Evolutionary conservation across 2,113 vertebrate genomes (phyloP).

Genomic region (Tychaedon coryphoeus): DNA sequence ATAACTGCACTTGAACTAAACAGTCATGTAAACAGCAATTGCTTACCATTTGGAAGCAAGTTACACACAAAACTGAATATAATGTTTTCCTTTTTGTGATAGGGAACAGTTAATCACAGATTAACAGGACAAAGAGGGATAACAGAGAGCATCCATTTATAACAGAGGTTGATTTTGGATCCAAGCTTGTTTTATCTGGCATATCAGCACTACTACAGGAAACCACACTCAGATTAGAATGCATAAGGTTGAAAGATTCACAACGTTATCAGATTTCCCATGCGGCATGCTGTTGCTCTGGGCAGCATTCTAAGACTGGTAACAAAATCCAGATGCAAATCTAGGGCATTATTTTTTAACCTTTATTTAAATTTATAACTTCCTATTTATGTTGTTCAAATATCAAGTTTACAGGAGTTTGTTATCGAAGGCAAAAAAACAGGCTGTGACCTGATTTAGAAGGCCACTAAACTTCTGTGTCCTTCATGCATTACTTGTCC

Average conservation of each 20-base stretch:
- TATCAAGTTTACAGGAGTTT: slow-evolving; percentile 30
- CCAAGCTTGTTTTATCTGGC: slow-evolving; percentile 40
- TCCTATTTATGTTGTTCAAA: slow-evolving; percentile 14
- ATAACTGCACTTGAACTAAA: slow-evolving; percentile 13
- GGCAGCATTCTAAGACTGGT: neutral
- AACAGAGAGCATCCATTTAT: slow-evolving; percentile 22
- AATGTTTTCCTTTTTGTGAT: neutral
- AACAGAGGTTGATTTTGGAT: slow-evolving; percentile 55
- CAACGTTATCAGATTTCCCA: slow-evolving; percentile 42
- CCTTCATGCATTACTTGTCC: neutral
- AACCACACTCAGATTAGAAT: slow-evolving; percentile 37
- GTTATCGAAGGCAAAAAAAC: slow-evolving; percentile 46
- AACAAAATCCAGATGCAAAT: slow-evolving; percentile 53
- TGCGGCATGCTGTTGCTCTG: neutral
- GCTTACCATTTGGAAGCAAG: neutral
- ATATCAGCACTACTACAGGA: slow-evolving; percentile 44
- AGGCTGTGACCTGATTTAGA: neutral
- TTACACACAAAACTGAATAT: neutral
- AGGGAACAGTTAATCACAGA: slow-evolving; percentile 5
- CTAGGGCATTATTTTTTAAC: slow-evolving; percentile 22
- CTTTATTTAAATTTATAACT: slow-evolving; percentile 58
- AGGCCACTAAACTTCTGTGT: neutral
- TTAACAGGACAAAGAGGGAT: neutral
- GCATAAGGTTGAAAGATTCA: slow-evolving; percentile 25
- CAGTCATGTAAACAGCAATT: neutral